Percentiles rank a stretch among this genome's conserved stretches.
Conservation (phyloP, 2,888 invertebrate species). For the Diabrotica balteata region DNA sequence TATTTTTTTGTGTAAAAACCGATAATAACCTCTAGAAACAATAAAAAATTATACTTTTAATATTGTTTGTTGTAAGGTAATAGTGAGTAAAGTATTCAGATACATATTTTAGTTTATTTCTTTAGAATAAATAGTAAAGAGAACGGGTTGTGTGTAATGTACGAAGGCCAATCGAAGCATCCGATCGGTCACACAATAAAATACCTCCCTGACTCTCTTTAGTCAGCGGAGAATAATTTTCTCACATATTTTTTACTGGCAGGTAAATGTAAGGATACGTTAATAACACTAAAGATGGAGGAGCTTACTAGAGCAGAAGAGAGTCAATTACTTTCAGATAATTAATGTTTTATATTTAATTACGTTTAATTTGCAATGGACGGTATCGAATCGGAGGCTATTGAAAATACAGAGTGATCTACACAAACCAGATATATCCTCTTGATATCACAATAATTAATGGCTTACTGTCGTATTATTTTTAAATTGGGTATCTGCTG, state of each 20-base stretch:
- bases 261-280: constrained; percentile 25
- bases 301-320: constrained; percentile 25
- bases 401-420: constrained; percentile 24
- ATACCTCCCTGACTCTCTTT: neutral
- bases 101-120: too few relatives aligned
- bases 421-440: constrained; percentile 26
- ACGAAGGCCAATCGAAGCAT: neutral
- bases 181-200: constrained; percentile 6
- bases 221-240: constrained; percentile 16
- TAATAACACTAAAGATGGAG: constrained; percentile 24
- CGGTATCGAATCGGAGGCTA: constrained; percentile 22
- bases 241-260: constrained; percentile 25
- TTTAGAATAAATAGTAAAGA: too few relatives aligned
- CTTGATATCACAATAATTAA: constrained; percentile 25
- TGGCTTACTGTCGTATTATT: constrained; percentile 25
- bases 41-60: too few relatives aligned
- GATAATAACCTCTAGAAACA: too few relatives aligned
- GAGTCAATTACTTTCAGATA: constrained; percentile 29
- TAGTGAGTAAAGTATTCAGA: too few relatives aligned
- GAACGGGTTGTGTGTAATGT: too few relatives aligned
- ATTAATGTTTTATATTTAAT: constrained; percentile 28
- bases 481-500: constrained; percentile 21
- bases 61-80: too few relatives aligned
- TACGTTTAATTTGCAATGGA: constrained; percentile 27
- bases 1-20: too few relatives aligned